These are phyloP conservation scores for Aporrectodea caliginosa DNA, from an alignment of 1,140 invertebrate genomes.

Conservation along the genomic window DNA sequence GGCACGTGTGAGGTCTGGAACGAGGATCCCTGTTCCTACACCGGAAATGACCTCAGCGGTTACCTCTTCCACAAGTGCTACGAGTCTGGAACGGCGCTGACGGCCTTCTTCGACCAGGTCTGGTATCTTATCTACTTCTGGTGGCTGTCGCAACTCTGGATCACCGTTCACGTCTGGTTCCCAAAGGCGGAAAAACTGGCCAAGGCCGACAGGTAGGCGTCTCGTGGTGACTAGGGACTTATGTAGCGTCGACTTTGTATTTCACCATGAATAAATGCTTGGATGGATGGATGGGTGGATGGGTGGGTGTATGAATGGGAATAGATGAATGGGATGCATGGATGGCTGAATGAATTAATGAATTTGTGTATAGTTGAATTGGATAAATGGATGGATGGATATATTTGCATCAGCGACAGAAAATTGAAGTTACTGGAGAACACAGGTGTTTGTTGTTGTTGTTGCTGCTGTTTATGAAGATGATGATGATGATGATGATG, in stretches of 20 bases:
- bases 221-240: not conserved
- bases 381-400: no score
- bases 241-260: no score
- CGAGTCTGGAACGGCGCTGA: not conserved
- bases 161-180: conserved; percentile 92
- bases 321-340: no score
- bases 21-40: not conserved
- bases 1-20: conserved; percentile 22
- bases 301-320: no score
- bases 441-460: no score
- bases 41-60: not conserved
- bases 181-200: conserved; percentile 94
- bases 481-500: no score
- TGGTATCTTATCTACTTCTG: conserved; percentile 65
- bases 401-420: no score
- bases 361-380: no score
- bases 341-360: not conserved
- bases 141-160: conserved; percentile 89
- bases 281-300: no score
- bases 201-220: conserved; percentile 73
- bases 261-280: not conserved
- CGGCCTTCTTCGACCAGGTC: conserved; percentile 23
- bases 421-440: no score
- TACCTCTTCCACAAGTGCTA: conserved; percentile 23
- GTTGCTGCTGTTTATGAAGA: no score